A percentile compares a stretch with the other conserved stretches of the same genome.
Conservation (phyloP, 35 echinoderm and acorn worm genomes). For the Holothuria glaberrima region DNA sequence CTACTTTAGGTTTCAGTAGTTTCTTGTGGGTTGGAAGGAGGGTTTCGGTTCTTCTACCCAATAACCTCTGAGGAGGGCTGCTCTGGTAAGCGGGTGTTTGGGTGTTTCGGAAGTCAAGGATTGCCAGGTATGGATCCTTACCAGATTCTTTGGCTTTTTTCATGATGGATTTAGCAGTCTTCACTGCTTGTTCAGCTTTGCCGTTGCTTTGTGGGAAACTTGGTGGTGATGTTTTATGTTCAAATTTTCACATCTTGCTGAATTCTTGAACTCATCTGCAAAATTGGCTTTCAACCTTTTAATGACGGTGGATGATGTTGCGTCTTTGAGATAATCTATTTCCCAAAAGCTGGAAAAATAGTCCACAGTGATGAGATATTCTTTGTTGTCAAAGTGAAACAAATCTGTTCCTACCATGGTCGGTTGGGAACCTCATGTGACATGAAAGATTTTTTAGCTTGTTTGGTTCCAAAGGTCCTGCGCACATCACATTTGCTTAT, state of each 20-base stretch:
- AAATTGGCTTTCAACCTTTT: constrained; percentile 60
- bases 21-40: not conserved
- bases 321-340: constrained; percentile 59
- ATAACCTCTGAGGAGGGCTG: not conserved
- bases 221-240: constrained; percentile 25
- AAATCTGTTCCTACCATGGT: constrained; percentile 37
- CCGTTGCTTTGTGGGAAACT: constrained; percentile 54
- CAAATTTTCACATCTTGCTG: constrained; percentile 18
- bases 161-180: not conserved
- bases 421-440: constrained; percentile 14
- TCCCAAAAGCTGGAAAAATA: constrained; percentile 82
- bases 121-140: constrained; percentile 35
- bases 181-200: constrained; percentile 21
- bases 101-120: constrained; percentile 40
- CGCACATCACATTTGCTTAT: constrained; percentile 48
- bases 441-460: constrained; percentile 1
- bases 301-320: constrained; percentile 55
- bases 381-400: not conserved
- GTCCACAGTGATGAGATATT: constrained; percentile 46
- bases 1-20: too few species aligned
- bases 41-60: constrained; percentile 8
- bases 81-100: not conserved
- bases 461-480: not conserved
- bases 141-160: constrained; percentile 22
- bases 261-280: constrained; percentile 55